These are phyloP conservation scores for Myotis lucifugus DNA, from an alignment of 2,113 vertebrate genomes.

Conservation along the genomic window DNA sequence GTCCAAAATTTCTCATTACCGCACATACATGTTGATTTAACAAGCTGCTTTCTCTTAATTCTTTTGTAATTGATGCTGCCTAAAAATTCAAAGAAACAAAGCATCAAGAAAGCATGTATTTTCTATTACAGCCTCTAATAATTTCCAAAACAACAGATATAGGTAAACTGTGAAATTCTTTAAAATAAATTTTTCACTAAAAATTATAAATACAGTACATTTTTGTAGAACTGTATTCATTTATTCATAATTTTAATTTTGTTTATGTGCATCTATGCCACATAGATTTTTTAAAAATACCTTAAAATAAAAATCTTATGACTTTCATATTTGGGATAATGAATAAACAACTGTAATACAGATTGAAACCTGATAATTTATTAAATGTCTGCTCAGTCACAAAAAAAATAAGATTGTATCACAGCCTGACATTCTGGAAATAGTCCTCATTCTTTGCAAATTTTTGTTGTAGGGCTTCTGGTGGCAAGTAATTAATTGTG, in stretches of 20 bases:
- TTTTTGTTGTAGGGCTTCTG: neutral
- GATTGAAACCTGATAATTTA: neutral
- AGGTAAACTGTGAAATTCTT: neutral
- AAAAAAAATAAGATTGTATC: neutral
- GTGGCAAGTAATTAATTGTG: neutral
- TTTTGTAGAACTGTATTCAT: neutral
- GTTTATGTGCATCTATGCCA: neutral
- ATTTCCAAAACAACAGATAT: neutral
- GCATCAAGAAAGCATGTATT: neutral
- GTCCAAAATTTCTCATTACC: slow-evolving; percentile 59
- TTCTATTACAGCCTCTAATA: neutral
- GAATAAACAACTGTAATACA: neutral
- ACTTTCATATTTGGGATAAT: neutral
- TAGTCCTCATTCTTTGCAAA: neutral
- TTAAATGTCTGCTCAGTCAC: neutral
- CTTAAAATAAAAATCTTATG: neutral
- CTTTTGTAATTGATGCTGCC: slow-evolving; percentile 72
- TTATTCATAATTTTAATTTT: neutral
- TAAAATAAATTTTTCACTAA: neutral
- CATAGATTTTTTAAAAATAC: neutral
- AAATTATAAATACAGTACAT: neutral
- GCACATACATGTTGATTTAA: slow-evolving; percentile 71
- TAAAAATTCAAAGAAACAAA: slow-evolving; percentile 43
- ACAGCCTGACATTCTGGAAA: neutral
- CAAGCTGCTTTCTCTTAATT: slow-evolving; percentile 69